Percentiles rank a stretch among this genome's conserved stretches.
phyloP scores from a whole-genome alignment of 2,888 invertebrate species.

The Bibio marci region DNA sequence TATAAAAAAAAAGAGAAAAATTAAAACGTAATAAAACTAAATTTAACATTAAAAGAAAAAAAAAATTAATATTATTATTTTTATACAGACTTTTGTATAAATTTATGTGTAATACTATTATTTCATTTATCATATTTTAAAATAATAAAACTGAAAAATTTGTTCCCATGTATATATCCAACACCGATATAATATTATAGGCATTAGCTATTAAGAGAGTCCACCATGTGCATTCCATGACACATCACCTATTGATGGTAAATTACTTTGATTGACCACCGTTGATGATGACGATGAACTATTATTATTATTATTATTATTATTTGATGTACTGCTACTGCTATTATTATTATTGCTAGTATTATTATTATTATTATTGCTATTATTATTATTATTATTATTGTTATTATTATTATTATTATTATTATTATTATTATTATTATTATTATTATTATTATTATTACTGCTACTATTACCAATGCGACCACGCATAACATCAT shows the following conservation, averaged over 20 bases:
- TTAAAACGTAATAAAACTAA: no score
- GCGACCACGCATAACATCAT: conserved; percentile 56
- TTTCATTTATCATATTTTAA: no score
- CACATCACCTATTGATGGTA: conserved; percentile 37
- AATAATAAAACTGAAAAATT: no score
- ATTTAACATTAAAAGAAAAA: no score
- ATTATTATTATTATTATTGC: conserved; percentile 8
- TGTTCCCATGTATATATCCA: no score
- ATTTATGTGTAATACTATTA: no score
- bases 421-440: conserved; percentile 11
- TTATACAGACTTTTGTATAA: no score
- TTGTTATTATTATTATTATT: conserved; percentile 18
- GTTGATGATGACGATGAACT: conserved; percentile 14
- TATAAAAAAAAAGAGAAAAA: no score
- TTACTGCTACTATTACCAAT: conserved; percentile 14
- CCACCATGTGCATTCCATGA: conserved; percentile 36
- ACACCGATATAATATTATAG: no score
- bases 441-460: background rate
- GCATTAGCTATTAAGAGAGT: no score
- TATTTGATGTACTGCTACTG: no score
- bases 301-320: conserved; percentile 12
- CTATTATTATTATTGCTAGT: conserved; percentile 7
- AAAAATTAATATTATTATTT: no score
- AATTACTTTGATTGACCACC: conserved; percentile 18
- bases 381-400: conserved; percentile 9